phyloP scores from a whole-genome alignment of 2,113 vertebrate genomes.

The Syrrhaptes paradoxus region DNA sequence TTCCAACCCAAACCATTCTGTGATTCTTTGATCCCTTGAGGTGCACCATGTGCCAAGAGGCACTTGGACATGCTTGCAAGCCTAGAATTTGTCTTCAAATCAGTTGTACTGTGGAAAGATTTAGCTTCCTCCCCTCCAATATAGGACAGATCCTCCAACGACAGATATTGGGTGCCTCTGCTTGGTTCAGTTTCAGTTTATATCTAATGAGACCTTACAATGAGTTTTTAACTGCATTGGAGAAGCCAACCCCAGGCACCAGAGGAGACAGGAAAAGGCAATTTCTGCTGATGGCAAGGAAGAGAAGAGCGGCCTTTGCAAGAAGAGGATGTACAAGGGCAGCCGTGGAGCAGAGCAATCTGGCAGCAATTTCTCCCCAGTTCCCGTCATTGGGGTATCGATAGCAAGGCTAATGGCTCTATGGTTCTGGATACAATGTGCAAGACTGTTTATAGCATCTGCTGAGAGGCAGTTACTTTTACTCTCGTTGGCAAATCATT shows the following conservation, averaged over 20 bases:
- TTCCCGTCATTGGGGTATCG: not conserved
- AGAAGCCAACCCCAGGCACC: not conserved
- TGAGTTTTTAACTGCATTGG: not conserved
- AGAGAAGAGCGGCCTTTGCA: not conserved
- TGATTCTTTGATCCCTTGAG: not conserved
- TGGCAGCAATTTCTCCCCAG: not conserved
- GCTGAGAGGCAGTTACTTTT: slow-evolving; percentile 40
- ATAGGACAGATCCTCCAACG: not conserved
- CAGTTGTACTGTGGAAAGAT: too few species aligned
- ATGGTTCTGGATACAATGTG: not conserved
- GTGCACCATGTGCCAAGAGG: not conserved
- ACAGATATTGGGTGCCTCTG: not conserved
- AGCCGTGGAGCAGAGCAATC: not conserved
- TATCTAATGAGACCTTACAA: not conserved
- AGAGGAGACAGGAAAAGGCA: not conserved
- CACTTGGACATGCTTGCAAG: not conserved
- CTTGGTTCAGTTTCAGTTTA: not conserved
- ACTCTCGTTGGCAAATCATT: slow-evolving; percentile 12
- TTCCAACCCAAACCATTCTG: too few species aligned
- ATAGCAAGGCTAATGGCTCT: not conserved
- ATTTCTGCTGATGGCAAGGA: not conserved
- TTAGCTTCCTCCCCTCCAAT: accelerated
- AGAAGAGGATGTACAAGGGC: not conserved
- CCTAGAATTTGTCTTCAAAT: not conserved
- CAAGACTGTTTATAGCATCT: slow-evolving; percentile 21